Conservation (phyloP, 2,888 invertebrate species). For the Tholera decimalis region DNA sequence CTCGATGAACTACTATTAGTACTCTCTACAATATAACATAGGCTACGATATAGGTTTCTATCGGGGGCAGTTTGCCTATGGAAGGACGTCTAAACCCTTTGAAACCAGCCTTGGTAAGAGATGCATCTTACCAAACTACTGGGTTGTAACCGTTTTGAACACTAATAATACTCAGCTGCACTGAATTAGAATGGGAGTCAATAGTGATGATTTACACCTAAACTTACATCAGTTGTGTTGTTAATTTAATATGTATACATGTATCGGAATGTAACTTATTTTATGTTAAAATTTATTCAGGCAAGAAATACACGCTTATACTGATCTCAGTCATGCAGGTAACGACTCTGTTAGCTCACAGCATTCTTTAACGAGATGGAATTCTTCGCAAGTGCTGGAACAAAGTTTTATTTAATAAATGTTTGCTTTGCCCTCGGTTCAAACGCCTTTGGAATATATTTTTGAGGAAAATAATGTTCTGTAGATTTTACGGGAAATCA, state of each 20-base stretch:
- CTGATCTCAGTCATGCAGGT: conserved; percentile 44
- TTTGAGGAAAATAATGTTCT: conserved; percentile 33
- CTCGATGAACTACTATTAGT: too few relatives aligned
- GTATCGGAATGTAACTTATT: conserved; percentile 2
- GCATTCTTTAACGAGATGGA: conserved; percentile 49
- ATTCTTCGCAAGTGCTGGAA: conserved; percentile 44
- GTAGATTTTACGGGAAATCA: background rate
- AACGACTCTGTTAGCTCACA: conserved; percentile 53
- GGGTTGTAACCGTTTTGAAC: too few relatives aligned
- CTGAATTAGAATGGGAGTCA: too few relatives aligned
- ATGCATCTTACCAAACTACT: too few relatives aligned
- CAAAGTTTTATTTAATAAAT: conserved; percentile 56
- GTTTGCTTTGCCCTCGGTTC: conserved; percentile 38
- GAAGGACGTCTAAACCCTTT: too few relatives aligned
- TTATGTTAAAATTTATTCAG: conserved; percentile 24
- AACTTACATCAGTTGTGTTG: background rate
- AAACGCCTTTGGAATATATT: conserved; percentile 28
- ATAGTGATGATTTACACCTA: too few relatives aligned
- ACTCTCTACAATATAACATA: too few relatives aligned
- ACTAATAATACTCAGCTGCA: too few relatives aligned
- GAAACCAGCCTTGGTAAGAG: too few relatives aligned
- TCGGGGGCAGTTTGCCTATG: too few relatives aligned
- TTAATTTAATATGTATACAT: too few relatives aligned
- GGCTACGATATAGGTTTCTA: too few relatives aligned
- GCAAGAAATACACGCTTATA: conserved; percentile 24